phyloP scores from a whole-genome alignment of 1,140 invertebrate species.

The Drosophila navojoa region DNA sequence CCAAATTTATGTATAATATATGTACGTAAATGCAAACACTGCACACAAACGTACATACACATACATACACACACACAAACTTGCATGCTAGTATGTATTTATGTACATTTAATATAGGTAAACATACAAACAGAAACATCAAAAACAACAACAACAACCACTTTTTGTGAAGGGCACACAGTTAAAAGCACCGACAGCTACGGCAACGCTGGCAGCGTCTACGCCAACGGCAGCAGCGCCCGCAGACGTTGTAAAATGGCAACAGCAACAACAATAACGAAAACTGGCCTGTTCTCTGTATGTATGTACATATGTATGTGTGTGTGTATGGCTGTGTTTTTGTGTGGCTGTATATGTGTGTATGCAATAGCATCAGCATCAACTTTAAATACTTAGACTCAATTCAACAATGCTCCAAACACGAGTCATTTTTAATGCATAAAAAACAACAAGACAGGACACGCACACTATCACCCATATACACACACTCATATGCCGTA shows the following conservation, averaged over 20 bases:
- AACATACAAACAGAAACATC: constrained; percentile 20
- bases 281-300: constrained; percentile 18
- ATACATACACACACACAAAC: constrained; percentile 6
- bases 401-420: constrained; percentile 36
- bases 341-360: constrained; percentile 1
- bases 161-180: constrained; percentile 47
- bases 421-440: constrained; percentile 47
- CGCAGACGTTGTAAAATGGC: constrained; percentile 50
- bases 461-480: constrained; percentile 26
- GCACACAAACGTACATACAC: background rate
- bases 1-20: constrained; percentile 33
- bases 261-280: constrained; percentile 34
- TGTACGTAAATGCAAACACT: constrained; percentile 8
- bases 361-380: constrained; percentile 14
- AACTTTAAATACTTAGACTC: constrained; percentile 46
- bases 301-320: constrained; percentile 1
- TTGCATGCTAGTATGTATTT: constrained; percentile 12
- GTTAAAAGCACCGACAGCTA: constrained; percentile 25
- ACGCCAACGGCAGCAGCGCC: constrained; percentile 32
- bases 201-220: constrained; percentile 1
- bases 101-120: constrained; percentile 22
- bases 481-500: constrained; percentile 32
- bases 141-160: constrained; percentile 20
- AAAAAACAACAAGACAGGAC: constrained; percentile 25
- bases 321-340: constrained; percentile 8